phyloP scores from a whole-genome alignment of 2,888 invertebrate genomes.

The Chymomyza fuscimana region DNA sequence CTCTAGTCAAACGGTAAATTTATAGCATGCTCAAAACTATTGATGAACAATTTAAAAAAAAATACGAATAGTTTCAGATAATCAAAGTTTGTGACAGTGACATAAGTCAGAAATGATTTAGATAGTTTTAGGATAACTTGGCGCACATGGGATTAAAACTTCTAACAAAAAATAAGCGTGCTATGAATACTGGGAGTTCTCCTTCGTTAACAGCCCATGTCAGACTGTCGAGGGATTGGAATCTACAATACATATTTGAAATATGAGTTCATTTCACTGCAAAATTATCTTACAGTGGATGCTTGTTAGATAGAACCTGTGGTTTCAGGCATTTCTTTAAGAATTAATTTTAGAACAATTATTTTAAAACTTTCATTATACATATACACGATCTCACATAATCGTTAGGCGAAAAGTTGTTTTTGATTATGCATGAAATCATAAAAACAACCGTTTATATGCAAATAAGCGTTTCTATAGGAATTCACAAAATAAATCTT shows the following conservation, averaged over 20 bases:
- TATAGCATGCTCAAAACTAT: background rate
- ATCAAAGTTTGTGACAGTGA: slow-evolving; percentile 70
- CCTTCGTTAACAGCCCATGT: slow-evolving; percentile 19
- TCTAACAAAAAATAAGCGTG: background rate
- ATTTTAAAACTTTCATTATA: no score
- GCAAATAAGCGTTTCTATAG: no score
- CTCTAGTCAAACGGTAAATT: background rate
- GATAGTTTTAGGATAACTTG: background rate
- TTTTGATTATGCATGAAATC: no score
- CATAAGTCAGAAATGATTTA: slow-evolving; percentile 20
- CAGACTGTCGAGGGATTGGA: slow-evolving; percentile 38
- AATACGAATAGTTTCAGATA: slow-evolving; percentile 36
- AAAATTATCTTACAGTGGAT: background rate
- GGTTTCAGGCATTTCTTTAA: background rate
- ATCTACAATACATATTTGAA: no score
- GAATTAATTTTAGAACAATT: no score
- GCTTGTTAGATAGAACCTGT: background rate
- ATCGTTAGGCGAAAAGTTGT: no score
- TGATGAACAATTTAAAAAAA: slow-evolving; percentile 41
- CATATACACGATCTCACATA: no score
- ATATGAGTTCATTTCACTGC: slow-evolving; percentile 10
- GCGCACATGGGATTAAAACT: background rate
- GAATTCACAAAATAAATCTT: no score
- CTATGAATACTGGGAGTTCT: background rate
- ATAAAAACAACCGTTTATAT: no score